Evolutionary conservation across 1,140 invertebrate species (phyloP).

Genomic region (Zaprionus nigranus): DNA sequence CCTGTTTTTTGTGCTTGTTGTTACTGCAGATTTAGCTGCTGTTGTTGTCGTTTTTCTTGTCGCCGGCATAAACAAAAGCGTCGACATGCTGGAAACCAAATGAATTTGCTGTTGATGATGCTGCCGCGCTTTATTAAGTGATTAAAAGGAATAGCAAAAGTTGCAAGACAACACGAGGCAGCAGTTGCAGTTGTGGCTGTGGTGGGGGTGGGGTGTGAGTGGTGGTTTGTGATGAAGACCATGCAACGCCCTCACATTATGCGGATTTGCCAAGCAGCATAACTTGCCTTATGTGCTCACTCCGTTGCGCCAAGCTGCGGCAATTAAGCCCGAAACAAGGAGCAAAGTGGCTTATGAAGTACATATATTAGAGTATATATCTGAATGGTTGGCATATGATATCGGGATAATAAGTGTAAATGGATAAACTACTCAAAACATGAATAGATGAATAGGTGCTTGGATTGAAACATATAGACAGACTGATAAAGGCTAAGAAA

Average conservation of each 20-base stretch:
- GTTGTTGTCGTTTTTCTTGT: conserved; percentile 14
- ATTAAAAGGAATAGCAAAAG: conserved; percentile 55
- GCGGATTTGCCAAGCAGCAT: neutral
- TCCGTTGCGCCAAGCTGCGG: neutral
- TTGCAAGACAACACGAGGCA: conserved; percentile 20
- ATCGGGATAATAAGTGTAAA: too few species aligned
- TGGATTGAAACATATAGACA: too few species aligned
- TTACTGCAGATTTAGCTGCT: conserved; percentile 8
- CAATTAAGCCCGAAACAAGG: too few species aligned
- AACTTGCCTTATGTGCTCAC: neutral
- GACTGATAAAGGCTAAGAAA: too few species aligned
- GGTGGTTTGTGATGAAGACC: neutral
- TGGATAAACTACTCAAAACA: too few species aligned
- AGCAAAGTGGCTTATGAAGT: too few species aligned
- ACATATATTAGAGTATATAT: too few species aligned
- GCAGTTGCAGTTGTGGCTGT: neutral
- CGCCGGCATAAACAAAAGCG: conserved; percentile 53
- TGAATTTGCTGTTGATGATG: conserved; percentile 65
- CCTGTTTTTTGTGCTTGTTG: neutral
- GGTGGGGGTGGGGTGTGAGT: too few species aligned
- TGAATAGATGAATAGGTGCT: too few species aligned
- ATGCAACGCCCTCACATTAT: neutral
- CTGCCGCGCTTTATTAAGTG: conserved; percentile 70
- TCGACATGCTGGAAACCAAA: conserved; percentile 36
- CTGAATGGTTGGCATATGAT: too few species aligned